phyloP scores from a whole-genome alignment of 2,113 vertebrate species.

The Erythrocercus mccallii region DNA sequence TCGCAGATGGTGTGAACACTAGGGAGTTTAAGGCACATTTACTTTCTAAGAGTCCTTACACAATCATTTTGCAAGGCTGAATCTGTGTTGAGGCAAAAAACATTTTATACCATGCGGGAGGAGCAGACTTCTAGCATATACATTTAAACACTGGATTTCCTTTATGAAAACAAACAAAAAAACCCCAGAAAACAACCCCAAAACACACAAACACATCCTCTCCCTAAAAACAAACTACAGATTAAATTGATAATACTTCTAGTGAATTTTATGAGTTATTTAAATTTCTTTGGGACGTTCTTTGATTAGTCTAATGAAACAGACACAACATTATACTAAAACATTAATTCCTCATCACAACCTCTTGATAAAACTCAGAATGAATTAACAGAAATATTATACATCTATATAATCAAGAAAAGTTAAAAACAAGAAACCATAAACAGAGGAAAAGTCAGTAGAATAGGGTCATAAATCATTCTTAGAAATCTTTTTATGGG shows the following conservation, averaged over 20 bases:
- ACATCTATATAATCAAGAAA: neutral
- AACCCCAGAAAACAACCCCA: rapidly evolving
- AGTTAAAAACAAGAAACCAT: neutral
- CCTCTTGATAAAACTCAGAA: neutral
- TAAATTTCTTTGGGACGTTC: rapidly evolving
- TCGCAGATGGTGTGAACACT: neutral
- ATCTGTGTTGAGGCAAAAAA: neutral
- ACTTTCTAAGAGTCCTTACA: neutral
- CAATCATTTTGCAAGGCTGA: neutral
- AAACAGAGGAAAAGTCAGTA: neutral
- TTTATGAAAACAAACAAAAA: neutral
- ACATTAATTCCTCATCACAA: neutral
- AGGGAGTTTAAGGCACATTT: neutral
- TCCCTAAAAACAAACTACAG: rapidly evolving
- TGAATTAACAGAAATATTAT: neutral
- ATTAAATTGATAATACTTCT: neutral
- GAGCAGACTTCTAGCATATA: neutral
- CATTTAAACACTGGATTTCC: neutral
- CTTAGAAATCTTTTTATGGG: neutral
- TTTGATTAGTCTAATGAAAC: neutral
- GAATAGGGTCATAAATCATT: neutral
- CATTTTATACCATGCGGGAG: neutral
- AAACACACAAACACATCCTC: neutral
- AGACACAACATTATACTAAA: neutral
- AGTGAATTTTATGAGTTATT: neutral